Percentiles rank a stretch among this genome's conserved stretches.
These are phyloP conservation scores for Creontiades dilutus DNA, from an alignment of 2,888 invertebrate genomes.

Conservation along the genomic window DNA sequence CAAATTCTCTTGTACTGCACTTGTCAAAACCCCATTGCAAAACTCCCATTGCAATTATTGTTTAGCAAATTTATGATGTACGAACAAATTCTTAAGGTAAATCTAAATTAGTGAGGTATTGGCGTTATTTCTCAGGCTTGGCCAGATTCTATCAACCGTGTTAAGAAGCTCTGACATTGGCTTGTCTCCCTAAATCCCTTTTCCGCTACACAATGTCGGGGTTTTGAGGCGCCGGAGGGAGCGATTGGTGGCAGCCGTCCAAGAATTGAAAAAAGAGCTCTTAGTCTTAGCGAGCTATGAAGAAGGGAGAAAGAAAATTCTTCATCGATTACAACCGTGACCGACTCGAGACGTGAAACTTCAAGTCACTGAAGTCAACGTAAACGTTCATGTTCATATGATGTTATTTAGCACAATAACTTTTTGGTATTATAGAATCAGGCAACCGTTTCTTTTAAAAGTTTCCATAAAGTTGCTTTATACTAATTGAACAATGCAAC, in stretches of 20 bases:
- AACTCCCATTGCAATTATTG: too few relatives aligned
- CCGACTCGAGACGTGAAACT: background rate
- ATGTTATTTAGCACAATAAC: too few relatives aligned
- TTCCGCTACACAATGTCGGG: background rate
- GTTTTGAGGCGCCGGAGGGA: background rate
- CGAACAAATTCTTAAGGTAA: too few relatives aligned
- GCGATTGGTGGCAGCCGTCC: constrained; percentile 21
- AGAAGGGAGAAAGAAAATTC: background rate
- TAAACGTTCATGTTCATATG: too few relatives aligned
- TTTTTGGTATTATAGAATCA: too few relatives aligned
- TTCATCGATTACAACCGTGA: background rate
- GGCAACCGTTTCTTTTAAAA: too few relatives aligned
- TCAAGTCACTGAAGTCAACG: background rate
- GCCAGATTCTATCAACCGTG: background rate
- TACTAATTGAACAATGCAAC: too few relatives aligned
- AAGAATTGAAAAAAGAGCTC: constrained; percentile 44
- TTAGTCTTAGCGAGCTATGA: background rate
- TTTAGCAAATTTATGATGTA: too few relatives aligned
- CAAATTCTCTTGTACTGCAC: too few relatives aligned
- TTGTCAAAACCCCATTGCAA: too few relatives aligned
- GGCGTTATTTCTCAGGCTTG: background rate
- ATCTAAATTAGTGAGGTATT: too few relatives aligned
- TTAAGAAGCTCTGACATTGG: background rate
- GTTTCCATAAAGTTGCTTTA: too few relatives aligned
- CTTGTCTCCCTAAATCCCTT: constrained; percentile 14